Conservation (phyloP, 2,797 vertebrate genomes). For the Threskiornis aethiopicus region DNA sequence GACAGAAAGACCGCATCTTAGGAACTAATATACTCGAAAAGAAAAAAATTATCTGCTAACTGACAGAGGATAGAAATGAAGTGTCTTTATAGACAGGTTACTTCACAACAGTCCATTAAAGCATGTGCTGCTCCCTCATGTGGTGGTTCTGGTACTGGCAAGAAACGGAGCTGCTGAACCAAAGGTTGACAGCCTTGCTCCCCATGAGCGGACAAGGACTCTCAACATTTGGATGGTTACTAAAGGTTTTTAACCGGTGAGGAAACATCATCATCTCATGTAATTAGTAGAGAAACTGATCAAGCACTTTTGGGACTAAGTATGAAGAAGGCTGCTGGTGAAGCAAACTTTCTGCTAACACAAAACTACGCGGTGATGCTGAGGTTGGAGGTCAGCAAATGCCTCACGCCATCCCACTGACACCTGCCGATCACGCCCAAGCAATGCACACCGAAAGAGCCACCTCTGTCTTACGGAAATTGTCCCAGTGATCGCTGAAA, state of each 20-base stretch:
- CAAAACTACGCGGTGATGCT: accelerated
- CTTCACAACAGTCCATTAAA: neutral
- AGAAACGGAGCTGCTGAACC: accelerated
- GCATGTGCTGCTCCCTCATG: slow-evolving; percentile 10
- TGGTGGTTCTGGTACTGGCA: neutral
- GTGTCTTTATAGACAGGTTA: neutral
- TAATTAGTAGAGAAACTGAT: neutral
- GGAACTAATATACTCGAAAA: neutral
- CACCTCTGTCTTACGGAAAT: neutral
- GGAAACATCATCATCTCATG: neutral
- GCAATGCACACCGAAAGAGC: accelerated
- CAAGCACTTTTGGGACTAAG: neutral
- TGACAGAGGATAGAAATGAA: neutral
- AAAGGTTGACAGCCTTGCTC: neutral
- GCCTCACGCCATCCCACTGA: neutral
- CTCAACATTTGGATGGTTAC: accelerated
- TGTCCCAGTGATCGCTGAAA: neutral
- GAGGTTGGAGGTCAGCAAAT: neutral
- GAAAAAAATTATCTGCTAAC: neutral
- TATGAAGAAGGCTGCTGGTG: neutral
- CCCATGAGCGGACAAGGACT: accelerated
- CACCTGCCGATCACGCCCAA: accelerated
- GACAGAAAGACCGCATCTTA: neutral
- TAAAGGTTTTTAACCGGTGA: neutral
- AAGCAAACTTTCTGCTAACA: neutral